Evolutionary conservation across 2,888 invertebrate genomes (phyloP), one percentile per base, ranked within the genome.

Genomic region (Gisinianus flammeolus): DNA sequence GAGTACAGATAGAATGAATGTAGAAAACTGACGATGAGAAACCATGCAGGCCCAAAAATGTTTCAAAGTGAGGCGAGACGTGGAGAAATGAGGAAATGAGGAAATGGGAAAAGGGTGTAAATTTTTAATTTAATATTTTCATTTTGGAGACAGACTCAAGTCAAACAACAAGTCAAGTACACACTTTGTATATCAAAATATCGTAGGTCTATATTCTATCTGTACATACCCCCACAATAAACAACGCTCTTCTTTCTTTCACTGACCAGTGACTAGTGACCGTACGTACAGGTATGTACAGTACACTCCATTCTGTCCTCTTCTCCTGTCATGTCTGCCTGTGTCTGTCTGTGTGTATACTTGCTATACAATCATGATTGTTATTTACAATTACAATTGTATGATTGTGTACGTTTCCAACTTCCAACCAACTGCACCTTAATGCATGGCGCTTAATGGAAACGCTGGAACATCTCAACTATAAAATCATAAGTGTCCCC

Each of bases 121-220:
- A 68, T 68, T 68, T 68, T 68, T 44, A 68, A 68, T 68, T 62
- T 68, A 24, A 68, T 68, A 68, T 35, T 68, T 68, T 68, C 68
- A 68, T 33, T 68, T 35, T 64, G 26, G 3, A 26, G 58, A 58
- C 8, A 58, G 58, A 10, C 58, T 22, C 58, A 58, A 22, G 30
- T 24, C 10, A 16, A 26, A 22, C 22, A 16, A n/a, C 44, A 44
- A 35, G 68, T 68, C 68, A 68, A 44, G 44, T 67, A 67, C 26
- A 31, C 12, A 44, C 19, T 12, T 44, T n/a, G n/a, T n/a, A n/a
- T n/a, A n/a, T n/a, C n/a, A n/a, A n/a, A n/a, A n/a, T n/a, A n/a
- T n/a, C n/a, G n/a, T n/a, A n/a, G n/a, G n/a, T 44, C 19, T 6
- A 44, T 1, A 44, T 16, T 44, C 19, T 19, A 35, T 35, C 12